Evolutionary conservation across 2,113 vertebrate genomes (phyloP).

Genomic region (Carlito syrichta): DNA sequence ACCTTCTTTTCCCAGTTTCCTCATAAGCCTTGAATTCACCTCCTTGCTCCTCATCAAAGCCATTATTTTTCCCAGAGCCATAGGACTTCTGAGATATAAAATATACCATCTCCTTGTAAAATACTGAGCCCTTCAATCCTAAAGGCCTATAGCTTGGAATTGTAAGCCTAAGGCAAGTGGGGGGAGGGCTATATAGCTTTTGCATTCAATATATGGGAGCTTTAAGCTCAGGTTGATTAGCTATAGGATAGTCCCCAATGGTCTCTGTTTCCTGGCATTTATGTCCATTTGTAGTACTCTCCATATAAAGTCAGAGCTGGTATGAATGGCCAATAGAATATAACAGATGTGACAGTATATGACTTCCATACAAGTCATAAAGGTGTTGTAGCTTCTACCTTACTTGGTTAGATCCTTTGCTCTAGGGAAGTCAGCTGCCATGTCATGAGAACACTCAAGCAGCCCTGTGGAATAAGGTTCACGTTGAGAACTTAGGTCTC

Average conservation of each 20-base stretch:
- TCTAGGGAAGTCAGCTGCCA: neutral
- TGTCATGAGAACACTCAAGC: neutral
- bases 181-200: neutral
- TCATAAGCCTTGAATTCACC: neutral
- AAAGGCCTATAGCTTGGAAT: neutral
- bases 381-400: neutral
- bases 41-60: conserved; percentile 9
- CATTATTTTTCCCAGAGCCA: neutral
- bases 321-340: neutral
- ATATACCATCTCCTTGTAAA: neutral
- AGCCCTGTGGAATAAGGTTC: neutral
- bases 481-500: neutral
- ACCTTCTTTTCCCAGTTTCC: neutral
- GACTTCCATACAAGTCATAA: neutral
- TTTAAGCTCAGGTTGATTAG: neutral
- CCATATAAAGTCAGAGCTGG: neutral
- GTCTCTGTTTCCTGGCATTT: neutral
- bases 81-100: neutral
- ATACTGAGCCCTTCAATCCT: neutral
- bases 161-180: neutral
- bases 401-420: neutral
- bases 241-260: neutral
- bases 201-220: neutral
- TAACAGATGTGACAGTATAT: neutral
- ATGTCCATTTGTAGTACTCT: neutral